Evolutionary conservation across 1,140 invertebrate genomes (phyloP).

Genomic region (Oryctes rhinoceros): DNA sequence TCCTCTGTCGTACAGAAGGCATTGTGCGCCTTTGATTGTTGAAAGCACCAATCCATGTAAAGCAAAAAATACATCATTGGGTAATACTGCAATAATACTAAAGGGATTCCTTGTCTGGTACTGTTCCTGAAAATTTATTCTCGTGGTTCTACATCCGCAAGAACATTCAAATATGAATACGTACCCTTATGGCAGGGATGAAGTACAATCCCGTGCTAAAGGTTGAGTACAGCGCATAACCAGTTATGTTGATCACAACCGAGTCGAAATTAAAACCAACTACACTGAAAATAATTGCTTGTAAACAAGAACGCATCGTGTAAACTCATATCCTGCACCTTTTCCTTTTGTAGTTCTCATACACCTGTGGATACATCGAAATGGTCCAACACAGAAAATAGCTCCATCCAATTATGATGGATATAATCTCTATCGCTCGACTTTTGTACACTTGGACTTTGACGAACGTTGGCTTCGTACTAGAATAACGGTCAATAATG

Average conservation of each 20-base stretch:
- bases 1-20: slow-evolving; percentile 32
- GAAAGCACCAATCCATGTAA: slow-evolving; percentile 22
- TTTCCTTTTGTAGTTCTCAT: slow-evolving; percentile 87
- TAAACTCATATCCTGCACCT: slow-evolving; percentile 60
- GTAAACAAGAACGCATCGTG: neutral
- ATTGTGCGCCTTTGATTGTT: slow-evolving; percentile 12
- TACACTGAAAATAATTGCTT: slow-evolving; percentile 72
- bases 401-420: slow-evolving; percentile 87
- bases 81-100: slow-evolving; percentile 17
- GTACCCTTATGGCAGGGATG: slow-evolving; percentile 79
- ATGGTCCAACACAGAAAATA: slow-evolving; percentile 98
- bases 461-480: neutral
- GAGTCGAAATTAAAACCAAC: slow-evolving; percentile 97
- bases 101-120: slow-evolving; percentile 3
- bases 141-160: neutral
- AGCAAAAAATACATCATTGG: slow-evolving; percentile 35
- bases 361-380: slow-evolving; percentile 97
- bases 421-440: neutral
- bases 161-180: neutral
- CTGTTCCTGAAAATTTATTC: slow-evolving; percentile 20
- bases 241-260: slow-evolving; percentile 87
- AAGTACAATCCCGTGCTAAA: slow-evolving; percentile 93
- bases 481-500: too few species aligned
- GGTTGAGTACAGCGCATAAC: slow-evolving; percentile 90
- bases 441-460: slow-evolving; percentile 19